Evolutionary conservation across 2,888 invertebrate genomes (phyloP), one percentile per base, ranked within the genome.

Genomic region (Macrosiphum euphorbiae): DNA sequence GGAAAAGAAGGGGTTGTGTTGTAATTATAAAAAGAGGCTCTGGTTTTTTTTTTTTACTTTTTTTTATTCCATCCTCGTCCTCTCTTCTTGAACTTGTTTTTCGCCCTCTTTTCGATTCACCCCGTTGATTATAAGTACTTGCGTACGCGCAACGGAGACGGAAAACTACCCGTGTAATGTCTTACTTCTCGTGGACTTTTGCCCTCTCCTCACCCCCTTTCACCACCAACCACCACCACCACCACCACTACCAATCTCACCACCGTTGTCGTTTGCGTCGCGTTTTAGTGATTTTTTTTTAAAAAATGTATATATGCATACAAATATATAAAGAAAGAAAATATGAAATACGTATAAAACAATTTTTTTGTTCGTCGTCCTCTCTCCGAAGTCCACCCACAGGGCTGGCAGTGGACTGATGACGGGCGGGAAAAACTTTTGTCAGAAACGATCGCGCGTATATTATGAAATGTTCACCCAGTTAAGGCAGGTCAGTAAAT

Each of bases 1-100:
- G 94, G 94, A 94, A 92, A 93, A 94, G 94, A 94, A 94, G 94
- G 94, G 94, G 94, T 94, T 94, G 94, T 90, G 94, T 90, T 94
- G 94, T 94, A 94, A 94, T 94, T 94, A 94, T 94, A 94, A 94
- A 94, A 94, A 94, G 90, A 94, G 94, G 90, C 94, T 94, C 35
- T 52, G 61, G 41, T 85, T 84, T 93, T 89, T 93, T 88, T 86
- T 28, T 61, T 92, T 35, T 55, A 58, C 55, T 5, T 67, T 92
- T 92, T 58, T 86, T 50, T 55, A 92, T 86, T 92, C 41, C 92
- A 52, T 67, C 58, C 91, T 47, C 67, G 35, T 67, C 94, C 90
- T 41, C 94, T 86, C 50, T 90, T 90, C 90, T 90, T 94, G 94
- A 94, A 94, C 94, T 94, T 86, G 94, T 94, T 94, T 93, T 90